Conservation (phyloP, 2,888 invertebrate genomes). For the Synergus itoensis region DNA sequence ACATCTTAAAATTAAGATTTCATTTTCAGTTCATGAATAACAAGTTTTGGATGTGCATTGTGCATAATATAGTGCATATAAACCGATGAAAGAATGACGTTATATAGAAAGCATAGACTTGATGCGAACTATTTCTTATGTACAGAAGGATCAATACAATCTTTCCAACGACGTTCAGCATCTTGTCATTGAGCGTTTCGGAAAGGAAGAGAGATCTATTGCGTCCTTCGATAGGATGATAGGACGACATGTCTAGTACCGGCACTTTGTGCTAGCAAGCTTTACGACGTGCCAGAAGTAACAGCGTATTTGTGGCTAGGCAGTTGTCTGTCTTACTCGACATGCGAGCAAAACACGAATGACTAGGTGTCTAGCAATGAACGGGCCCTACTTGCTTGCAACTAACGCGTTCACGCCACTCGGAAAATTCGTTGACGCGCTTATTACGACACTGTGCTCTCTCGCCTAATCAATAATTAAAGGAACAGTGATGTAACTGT, state of each 20-base stretch:
- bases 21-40: too few species aligned
- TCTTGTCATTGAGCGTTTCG: constrained; percentile 18
- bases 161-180: constrained; percentile 13
- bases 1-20: too few species aligned
- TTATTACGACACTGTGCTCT: constrained; percentile 15
- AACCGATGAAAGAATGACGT: too few species aligned
- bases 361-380: constrained; percentile 9
- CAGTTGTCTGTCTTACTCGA: constrained; percentile 11
- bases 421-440: not conserved
- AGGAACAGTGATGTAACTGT: not conserved
- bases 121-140: constrained; percentile 2
- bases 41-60: too few species aligned
- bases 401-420: constrained; percentile 8
- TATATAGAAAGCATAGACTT: not conserved
- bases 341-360: constrained; percentile 12
- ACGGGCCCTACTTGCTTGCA: not conserved
- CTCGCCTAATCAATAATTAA: constrained; percentile 1
- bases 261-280: not conserved
- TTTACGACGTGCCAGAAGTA: constrained; percentile 27
- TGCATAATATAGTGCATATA: too few species aligned
- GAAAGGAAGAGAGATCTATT: constrained; percentile 30
- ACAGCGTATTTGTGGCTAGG: constrained; percentile 17
- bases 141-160: not conserved
- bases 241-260: constrained; percentile 26
- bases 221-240: constrained; percentile 28